Evolutionary conservation across 2,797 vertebrate genomes (phyloP), one percentile per base, ranked within the genome.

Genomic region (Clarias pachynema): DNA sequence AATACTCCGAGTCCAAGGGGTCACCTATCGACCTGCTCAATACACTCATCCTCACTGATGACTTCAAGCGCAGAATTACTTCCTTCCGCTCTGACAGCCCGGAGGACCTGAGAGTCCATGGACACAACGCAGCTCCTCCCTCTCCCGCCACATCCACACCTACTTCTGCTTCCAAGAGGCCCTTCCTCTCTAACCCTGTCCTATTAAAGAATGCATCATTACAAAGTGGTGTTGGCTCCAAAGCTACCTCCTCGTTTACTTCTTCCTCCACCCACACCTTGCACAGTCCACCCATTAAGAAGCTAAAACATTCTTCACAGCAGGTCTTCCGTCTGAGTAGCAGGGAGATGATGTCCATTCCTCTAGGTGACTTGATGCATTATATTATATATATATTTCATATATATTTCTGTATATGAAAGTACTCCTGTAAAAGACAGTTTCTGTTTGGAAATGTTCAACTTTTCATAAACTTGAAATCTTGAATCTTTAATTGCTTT

Each of bases 1-100:
- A 96, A 92, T 97, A 97, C 92, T 97, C 96, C 0, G 97, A 98
- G 91, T 96, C 97, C 88, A 98, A 97, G 93, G 96, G 97, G 90
- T 97, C 96, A 29, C 97, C 97, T 88, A 98, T 98, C 85, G 95
- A 96, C 91, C 95, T 96, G 87, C 96, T 98, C 84, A 96, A 96
- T 93, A 95, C 96, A 92, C 96, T 98, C 91, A 96, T 98, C 82
- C 94, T 96, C 87, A 97, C 93, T 0, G 97, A 97, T 63, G 96
- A 97, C 92, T 96, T 97, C 92, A 97, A 97, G 94, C 95, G 95
- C 93, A 95, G 95, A 92, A 92, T 95, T 87, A 89, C 92, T 29
- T 89, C 91, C 10, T 86, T 95, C 88, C 91, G 94, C 91, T 94
- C 94, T 12, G 91, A 92, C 88, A 74, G 93, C 90, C 93, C 88